phyloP scores from a whole-genome alignment of 2,888 invertebrate species.

The Drosophila testacea region DNA sequence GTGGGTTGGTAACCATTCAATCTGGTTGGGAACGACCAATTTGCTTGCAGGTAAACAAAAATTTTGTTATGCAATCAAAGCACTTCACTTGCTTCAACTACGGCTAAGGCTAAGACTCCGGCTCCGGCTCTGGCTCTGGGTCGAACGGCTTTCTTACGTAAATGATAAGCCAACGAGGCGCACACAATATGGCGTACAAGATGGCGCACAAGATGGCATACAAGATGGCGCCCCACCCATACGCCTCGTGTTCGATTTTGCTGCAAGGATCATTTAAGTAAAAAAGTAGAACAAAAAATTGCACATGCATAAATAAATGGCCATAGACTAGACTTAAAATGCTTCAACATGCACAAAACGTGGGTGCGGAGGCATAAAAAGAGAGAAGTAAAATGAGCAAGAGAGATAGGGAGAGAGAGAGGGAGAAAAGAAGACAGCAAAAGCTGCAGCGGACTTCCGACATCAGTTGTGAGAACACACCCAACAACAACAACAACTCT shows the following conservation, averaged over 20 bases:
- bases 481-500: constrained; percentile 9
- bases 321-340: constrained; percentile 56
- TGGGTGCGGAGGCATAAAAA: background rate
- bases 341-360: constrained; percentile 24
- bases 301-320: constrained; percentile 69
- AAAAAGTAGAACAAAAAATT: constrained; percentile 47
- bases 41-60: constrained; percentile 51
- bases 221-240: constrained; percentile 29
- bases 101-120: background rate
- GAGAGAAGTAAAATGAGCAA: too few relatives aligned
- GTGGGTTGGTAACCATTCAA: constrained; percentile 21
- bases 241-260: constrained; percentile 44
- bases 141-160: constrained; percentile 35
- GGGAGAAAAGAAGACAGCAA: background rate
- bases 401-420: too few relatives aligned
- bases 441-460: constrained; percentile 36
- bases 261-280: constrained; percentile 61
- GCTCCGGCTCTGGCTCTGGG: constrained; percentile 4
- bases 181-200: constrained; percentile 32
- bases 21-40: constrained; percentile 39
- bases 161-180: constrained; percentile 25
- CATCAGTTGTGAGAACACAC: constrained; percentile 13
- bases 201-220: constrained; percentile 24
- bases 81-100: constrained; percentile 46
- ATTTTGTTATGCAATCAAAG: constrained; percentile 63